phyloP scores from a whole-genome alignment of 2,797 vertebrate species.

The Liasis olivaceus region DNA sequence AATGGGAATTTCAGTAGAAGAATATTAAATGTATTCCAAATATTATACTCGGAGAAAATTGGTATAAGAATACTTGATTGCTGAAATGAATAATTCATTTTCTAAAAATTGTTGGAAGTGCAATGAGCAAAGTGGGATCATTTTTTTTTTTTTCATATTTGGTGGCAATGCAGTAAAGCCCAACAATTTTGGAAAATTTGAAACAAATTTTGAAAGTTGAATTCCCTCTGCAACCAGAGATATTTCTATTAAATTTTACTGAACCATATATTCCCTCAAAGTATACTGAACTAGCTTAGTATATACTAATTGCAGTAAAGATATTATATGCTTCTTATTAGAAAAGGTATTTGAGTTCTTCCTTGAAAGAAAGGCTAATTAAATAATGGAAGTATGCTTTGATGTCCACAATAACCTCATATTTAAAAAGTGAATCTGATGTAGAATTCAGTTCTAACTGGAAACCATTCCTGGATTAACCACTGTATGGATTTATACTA shows the following conservation, averaged over 20 bases:
- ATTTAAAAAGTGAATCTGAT: background rate
- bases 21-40: background rate
- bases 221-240: background rate
- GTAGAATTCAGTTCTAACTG: background rate
- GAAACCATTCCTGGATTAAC: background rate
- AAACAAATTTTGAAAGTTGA: background rate
- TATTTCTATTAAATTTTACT: background rate
- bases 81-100: background rate
- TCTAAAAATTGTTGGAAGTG: background rate
- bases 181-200: background rate
- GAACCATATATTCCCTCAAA: background rate
- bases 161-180: background rate
- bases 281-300: background rate
- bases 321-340: background rate
- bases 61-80: background rate
- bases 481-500: background rate
- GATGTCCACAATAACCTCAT: background rate
- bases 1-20: background rate
- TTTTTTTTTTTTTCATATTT: background rate
- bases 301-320: background rate
- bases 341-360: background rate
- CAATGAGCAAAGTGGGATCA: background rate
- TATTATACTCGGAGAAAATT: background rate
- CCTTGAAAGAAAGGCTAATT: background rate
- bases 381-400: background rate